Base-by-base conservation (phyloP, 2,113 vertebrate genomes). In the Pelecanus crispus region DNA sequence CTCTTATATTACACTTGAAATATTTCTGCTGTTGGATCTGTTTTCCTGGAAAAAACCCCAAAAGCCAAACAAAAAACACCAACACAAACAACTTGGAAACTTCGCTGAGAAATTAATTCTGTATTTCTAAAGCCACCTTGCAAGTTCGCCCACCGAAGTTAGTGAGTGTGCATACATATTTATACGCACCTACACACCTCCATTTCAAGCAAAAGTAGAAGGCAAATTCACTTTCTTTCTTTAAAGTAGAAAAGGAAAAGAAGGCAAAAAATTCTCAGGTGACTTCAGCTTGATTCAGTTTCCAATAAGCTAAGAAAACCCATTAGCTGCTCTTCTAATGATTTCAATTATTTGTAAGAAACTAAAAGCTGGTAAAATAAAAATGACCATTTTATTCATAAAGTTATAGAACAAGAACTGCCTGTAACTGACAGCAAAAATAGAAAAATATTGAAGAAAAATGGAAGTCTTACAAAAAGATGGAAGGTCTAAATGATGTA, bases 371-470 rank as follows among this genome's bases (percentile, higher is more conserved):
- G 38, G 66, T 79, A 66, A 92, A 90, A 94, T 74, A 79, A 92
- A 96, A 97, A 87, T 28, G 5, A 79, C 82, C 20, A 42, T 72
- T 89, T 92, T 87, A 85, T 89, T 77, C 81, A 84, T 50, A 50
- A 97, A 83, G 34, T 68, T 65, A 32, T 79, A 87, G 68, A 92
- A 90, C 22, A 84, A 79, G 88, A 96, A 80, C 71, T 78, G 67
- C 75, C 71, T 72, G 65, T 80, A 86, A 81, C 74, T 9, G 29
- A 92, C 32, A 55, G 19, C 63, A 83, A 66, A 88, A 75, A 59
- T 8, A 87, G 84, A 70, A 81, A 94, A 97, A 96, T 67, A 83
- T 6, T 71, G 84, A 90, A 86, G 92, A 95, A 97, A 92, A 94
- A 90, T 84, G 24, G 55, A 91, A 95, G 47, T 80, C 82, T 96